Evolutionary conservation across 2,113 vertebrate species (phyloP).

Genomic region (Perca schrenkii): DNA sequence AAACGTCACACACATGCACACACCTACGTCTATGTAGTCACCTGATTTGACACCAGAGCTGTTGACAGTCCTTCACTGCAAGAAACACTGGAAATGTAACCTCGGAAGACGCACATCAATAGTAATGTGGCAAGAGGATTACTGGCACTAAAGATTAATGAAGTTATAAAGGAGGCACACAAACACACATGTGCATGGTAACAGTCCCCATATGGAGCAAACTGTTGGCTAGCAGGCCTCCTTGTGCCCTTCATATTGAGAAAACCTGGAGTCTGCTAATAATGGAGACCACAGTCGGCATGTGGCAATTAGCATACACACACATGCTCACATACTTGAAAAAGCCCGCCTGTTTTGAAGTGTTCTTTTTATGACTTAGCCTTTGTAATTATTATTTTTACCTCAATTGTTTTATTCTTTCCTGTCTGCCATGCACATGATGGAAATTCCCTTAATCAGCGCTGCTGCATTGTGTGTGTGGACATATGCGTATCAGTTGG

Average conservation of each 20-base stretch:
- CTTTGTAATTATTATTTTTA: conserved; percentile 76
- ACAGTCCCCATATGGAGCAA: conserved; percentile 66
- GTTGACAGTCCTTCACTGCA: conserved; percentile 13
- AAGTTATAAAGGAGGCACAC: conserved; percentile 54
- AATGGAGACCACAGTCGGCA: conserved; percentile 59
- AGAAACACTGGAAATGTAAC: conserved; percentile 44
- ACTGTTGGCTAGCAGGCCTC: conserved; percentile 54
- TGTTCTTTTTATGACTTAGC: conserved; percentile 72
- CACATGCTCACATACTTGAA: conserved; percentile 60
- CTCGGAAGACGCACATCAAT: conserved; percentile 57
- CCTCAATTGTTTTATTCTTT: conserved; percentile 70
- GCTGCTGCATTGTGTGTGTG: conserved; percentile 47
- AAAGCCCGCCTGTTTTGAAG: conserved; percentile 65
- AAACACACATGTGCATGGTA: conserved; percentile 53
- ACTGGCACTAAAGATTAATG: conserved; percentile 64
- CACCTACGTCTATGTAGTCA: conserved; percentile 18
- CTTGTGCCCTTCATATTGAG: conserved; percentile 66
- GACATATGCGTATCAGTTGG: not conserved
- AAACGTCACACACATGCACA: conserved; percentile 12
- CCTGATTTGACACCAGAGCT: conserved; percentile 66
- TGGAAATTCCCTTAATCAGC: conserved; percentile 76
- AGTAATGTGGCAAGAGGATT: conserved; percentile 62
- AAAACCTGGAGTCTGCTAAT: conserved; percentile 72
- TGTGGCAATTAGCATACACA: conserved; percentile 64
- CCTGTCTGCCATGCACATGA: conserved; percentile 74